Percentiles rank a stretch among this genome's conserved stretches.
Conservation (phyloP, 2,797 vertebrate species). For the Peromyscus eremicus region DNA sequence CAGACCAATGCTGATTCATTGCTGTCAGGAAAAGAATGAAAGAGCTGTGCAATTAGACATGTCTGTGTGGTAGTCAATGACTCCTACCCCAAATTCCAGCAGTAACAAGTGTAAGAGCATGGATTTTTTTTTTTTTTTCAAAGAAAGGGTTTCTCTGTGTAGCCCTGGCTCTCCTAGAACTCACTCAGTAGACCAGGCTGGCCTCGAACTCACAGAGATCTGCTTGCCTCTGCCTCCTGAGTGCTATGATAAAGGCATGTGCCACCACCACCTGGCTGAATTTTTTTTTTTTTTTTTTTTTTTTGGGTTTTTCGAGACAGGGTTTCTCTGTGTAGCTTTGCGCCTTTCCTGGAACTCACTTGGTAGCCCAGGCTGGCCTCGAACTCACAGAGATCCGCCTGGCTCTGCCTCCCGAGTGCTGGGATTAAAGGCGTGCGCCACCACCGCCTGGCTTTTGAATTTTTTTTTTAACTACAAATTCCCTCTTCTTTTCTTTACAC, state of each 20-base stretch:
- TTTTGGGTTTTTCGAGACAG: too few species aligned
- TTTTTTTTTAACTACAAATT: conserved; percentile 11
- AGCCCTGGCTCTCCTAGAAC: background rate
- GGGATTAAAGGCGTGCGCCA: background rate
- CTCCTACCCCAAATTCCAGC: background rate
- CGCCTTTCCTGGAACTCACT: background rate
- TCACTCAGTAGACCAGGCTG: background rate
- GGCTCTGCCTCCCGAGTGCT: background rate
- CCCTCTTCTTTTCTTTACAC: background rate
- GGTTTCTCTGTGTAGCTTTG: background rate
- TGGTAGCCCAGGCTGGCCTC: background rate
- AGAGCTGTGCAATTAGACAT: background rate
- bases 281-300: background rate
- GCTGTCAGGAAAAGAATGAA: background rate
- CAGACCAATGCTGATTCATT: conserved; percentile 27
- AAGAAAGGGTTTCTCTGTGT: background rate
- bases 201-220: background rate
- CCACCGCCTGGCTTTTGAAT: background rate
- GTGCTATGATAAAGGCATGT: background rate
- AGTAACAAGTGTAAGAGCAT: background rate
- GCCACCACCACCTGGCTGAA: background rate
- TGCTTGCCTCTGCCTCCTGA: background rate
- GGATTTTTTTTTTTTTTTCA: background rate
- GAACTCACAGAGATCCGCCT: background rate
- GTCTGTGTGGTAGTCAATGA: background rate